Percentiles rank a stretch among this genome's conserved stretches.
Evolutionary conservation across 2,797 vertebrate genomes (phyloP).

Genomic region (Mormyrus proboscirostris): DNA sequence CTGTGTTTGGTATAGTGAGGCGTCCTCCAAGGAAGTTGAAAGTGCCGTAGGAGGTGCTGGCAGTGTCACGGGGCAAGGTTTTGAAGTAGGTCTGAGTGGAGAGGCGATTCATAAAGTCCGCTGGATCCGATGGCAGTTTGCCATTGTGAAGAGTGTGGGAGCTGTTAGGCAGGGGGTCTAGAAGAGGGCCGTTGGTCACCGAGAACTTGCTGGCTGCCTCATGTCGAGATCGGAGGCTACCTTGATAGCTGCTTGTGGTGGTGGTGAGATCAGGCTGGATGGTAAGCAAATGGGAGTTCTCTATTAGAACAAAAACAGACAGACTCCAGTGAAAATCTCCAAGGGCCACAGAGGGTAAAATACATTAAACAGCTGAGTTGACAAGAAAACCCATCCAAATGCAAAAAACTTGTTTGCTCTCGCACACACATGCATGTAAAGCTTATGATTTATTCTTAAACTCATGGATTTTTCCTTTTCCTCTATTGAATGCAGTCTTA

Average conservation of each 20-base stretch:
- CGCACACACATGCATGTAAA: not conserved
- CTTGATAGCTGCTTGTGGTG: constrained; percentile 92
- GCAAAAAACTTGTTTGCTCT: not conserved
- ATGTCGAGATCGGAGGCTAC: constrained; percentile 84
- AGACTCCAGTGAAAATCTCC: constrained; percentile 34
- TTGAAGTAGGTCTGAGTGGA: constrained; percentile 91
- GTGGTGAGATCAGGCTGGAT: constrained; percentile 97
- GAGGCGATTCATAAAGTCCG: constrained; percentile 82
- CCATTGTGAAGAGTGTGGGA: constrained; percentile 89
- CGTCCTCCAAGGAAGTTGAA: constrained; percentile 96
- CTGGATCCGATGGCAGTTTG: constrained; percentile 71
- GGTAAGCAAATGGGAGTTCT: constrained; percentile 93
- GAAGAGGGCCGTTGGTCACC: constrained; percentile 83
- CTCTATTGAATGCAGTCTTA: constrained; percentile 50
- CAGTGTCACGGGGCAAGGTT: constrained; percentile 79
- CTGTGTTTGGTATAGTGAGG: constrained; percentile 89
- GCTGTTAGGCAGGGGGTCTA: constrained; percentile 83
- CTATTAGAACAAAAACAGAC: constrained; percentile 54
- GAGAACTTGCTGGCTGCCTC: constrained; percentile 81
- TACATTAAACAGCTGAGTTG: constrained; percentile 9
- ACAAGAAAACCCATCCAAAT: not conserved
- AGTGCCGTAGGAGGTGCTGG: constrained; percentile 90
- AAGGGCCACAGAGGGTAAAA: constrained; percentile 14
- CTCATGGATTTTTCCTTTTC: constrained; percentile 46
- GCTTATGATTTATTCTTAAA: constrained; percentile 43